phyloP scores from a whole-genome alignment of 2,888 invertebrate genomes.

The Drosophila gaucha region DNA sequence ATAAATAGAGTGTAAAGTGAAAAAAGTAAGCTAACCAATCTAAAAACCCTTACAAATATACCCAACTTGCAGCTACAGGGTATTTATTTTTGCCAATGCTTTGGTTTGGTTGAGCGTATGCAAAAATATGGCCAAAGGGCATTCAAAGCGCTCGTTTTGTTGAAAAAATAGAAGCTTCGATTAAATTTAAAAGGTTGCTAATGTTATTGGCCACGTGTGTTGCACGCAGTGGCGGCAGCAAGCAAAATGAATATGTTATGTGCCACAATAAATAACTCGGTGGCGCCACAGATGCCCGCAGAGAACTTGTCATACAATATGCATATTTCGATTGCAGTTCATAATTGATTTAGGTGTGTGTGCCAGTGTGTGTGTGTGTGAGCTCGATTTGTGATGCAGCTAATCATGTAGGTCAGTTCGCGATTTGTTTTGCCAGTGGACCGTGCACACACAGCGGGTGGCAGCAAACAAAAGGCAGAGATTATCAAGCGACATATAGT shows the following conservation, averaged over 20 bases:
- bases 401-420: conserved; percentile 54
- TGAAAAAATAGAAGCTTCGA: conserved; percentile 63
- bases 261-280: conserved; percentile 46
- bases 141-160: conserved; percentile 50
- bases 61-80: not conserved
- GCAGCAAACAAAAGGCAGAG: conserved; percentile 54
- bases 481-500: conserved; percentile 69
- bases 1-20: too few relatives aligned
- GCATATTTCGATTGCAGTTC: conserved; percentile 55
- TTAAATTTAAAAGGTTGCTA: conserved; percentile 72
- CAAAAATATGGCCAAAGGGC: conserved; percentile 62
- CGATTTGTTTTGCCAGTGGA: conserved; percentile 42
- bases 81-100: conserved; percentile 24
- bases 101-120: conserved; percentile 37
- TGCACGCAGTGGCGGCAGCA: conserved; percentile 1
- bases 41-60: too few relatives aligned
- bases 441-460: conserved; percentile 29
- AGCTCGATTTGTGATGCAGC: conserved; percentile 35
- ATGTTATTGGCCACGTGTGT: conserved; percentile 54
- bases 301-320: conserved; percentile 40
- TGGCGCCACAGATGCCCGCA: conserved; percentile 38
- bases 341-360: conserved; percentile 51
- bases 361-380: conserved; percentile 8
- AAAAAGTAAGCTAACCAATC: too few relatives aligned
- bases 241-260: conserved; percentile 44